These are phyloP conservation scores for Drosophila teissieri DNA, from an alignment of 1,140 invertebrate genomes.

Conservation along the genomic window DNA sequence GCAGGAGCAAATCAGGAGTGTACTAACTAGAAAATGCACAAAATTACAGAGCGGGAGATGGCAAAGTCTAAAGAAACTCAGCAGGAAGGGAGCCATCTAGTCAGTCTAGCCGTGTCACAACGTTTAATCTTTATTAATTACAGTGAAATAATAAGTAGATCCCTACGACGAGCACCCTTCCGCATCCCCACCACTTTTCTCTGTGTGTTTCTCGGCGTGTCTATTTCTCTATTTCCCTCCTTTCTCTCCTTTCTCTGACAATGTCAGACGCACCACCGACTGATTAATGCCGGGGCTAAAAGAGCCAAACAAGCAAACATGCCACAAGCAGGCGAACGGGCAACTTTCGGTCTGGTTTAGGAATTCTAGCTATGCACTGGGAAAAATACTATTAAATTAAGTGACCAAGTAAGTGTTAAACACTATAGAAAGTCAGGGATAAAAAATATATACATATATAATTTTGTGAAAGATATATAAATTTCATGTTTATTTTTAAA, in stretches of 20 bases:
- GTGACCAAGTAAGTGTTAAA: too few species aligned
- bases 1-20: slow-evolving; percentile 58
- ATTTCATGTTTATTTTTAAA: background rate
- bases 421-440: too few species aligned
- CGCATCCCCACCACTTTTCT: slow-evolving; percentile 1
- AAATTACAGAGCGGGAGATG: slow-evolving; percentile 65
- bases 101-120: slow-evolving; percentile 70
- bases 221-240: slow-evolving; percentile 30
- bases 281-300: slow-evolving; percentile 78
- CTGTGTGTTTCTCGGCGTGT: background rate
- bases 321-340: slow-evolving; percentile 62
- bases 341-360: slow-evolving; percentile 58
- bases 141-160: slow-evolving; percentile 77
- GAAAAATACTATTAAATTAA: background rate
- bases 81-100: slow-evolving; percentile 6
- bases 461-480: background rate
- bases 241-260: slow-evolving; percentile 41
- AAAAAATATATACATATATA: too few species aligned
- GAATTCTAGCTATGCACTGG: slow-evolving; percentile 55
- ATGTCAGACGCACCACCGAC: slow-evolving; percentile 50
- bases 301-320: slow-evolving; percentile 74
- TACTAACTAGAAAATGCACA: slow-evolving; percentile 24
- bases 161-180: slow-evolving; percentile 33
- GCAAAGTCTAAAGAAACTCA: slow-evolving; percentile 19
- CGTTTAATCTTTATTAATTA: slow-evolving; percentile 83